A percentile compares a stretch with the other conserved stretches of the same genome.
Conservation (phyloP, 2,113 vertebrate genomes). For the Aix galericulata region DNA sequence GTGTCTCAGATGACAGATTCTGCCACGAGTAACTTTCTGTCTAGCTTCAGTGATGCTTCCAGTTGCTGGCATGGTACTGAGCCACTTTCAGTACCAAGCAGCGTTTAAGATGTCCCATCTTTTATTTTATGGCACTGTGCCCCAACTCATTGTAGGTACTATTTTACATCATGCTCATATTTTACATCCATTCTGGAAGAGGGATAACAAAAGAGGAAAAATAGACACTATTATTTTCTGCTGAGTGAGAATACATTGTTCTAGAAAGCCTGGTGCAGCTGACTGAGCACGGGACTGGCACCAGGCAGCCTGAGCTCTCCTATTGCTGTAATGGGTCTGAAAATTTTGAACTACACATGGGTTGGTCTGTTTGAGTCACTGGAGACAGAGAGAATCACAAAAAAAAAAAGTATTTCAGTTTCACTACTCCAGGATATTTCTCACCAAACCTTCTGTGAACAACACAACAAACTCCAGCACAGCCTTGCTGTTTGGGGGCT, state of each 20-base stretch:
- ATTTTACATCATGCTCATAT: neutral
- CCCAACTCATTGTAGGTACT: neutral
- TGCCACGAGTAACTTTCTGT: neutral
- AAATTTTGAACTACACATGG: neutral
- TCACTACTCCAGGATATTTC: neutral
- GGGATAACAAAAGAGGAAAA: neutral
- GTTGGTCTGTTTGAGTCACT: neutral
- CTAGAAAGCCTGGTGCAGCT: neutral
- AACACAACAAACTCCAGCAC: neutral
- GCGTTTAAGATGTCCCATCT: neutral
- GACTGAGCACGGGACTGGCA: neutral
- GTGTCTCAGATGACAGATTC: neutral
- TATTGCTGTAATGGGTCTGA: neutral
- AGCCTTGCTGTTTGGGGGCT: neutral
- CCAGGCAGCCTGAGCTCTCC: neutral
- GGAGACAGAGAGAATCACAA: neutral
- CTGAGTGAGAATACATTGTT: neutral
- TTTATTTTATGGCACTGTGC: neutral
- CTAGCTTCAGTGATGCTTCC: neutral
- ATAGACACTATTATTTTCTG: neutral
- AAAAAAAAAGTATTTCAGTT: neutral
- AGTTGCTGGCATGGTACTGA: neutral
- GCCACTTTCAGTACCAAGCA: neutral
- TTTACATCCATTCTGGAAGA: neutral
- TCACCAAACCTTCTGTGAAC: neutral